Base-by-base conservation (phyloP, 2,113 vertebrate species). In the Pteruthius melanotis region DNA sequence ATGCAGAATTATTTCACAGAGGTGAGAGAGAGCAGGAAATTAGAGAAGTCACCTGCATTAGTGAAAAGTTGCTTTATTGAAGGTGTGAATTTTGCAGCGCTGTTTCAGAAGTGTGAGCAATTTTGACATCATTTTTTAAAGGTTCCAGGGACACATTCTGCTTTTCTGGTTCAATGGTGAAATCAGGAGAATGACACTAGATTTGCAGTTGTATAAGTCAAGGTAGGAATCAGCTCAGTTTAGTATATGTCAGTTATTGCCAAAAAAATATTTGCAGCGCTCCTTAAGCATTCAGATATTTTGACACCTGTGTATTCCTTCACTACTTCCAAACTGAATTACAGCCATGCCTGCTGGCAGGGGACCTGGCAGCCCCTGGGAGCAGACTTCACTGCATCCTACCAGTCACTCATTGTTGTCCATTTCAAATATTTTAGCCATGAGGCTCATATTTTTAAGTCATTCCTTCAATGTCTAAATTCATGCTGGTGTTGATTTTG, bases 1-100 rank as follows among this genome's bases (percentile, higher is more conserved):
- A 87, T 44, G 64, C 83, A 95, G 97, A 91, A 84, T 86, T 71
- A 83, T 91, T 87, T 84, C 90, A 94, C 88, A 96, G 78, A 91
- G 47, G 24, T 30, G 15, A 44, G 16, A 28, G 7, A 30, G 14
- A 64, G 12, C 37, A 53, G 44, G 35, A 91, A 77, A 60, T 77
- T 76, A 59, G n/a, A 49, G 59, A 47, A 87, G 16, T 75, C 47
- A 76, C 18, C 39, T 56, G 17, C 16, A 74, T 15, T 28, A 71
- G 24, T 56, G 56, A 39, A 87, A 90, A 92, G 26, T 17, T 8
- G 0, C 45, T 76, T 76, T 68, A 87, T 20, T 61, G 69, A 87
- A 70, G 19, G 18, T 8, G 12, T 40, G 47, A 59, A 83, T 88
- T 83, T 90, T 81, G 26, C 31, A 44, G n/a, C 8, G 20, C 13